A percentile compares a stretch with the other conserved stretches of the same genome.
phyloP scores from a whole-genome alignment of 2,888 invertebrate species.

The Gisinianus flammeolus region DNA sequence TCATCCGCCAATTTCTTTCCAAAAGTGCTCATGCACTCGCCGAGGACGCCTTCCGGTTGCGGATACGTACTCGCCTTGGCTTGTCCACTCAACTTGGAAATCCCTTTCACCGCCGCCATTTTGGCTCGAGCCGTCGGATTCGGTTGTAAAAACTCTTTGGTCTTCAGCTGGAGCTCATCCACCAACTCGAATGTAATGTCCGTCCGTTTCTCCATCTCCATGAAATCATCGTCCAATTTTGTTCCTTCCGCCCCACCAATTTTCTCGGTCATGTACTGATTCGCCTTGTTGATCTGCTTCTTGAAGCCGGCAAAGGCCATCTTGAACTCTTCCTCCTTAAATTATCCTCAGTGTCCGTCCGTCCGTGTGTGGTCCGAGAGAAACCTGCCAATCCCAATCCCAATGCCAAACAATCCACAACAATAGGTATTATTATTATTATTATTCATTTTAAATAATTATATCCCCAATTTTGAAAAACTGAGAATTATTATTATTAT shows the following conservation, averaged over 20 bases:
- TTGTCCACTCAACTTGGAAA: conserved; percentile 95
- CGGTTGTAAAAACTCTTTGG: conserved; percentile 96
- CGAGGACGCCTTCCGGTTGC: conserved; percentile 96
- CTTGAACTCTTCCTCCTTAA: not conserved
- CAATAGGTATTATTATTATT: no score
- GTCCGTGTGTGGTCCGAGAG: conserved; percentile 11
- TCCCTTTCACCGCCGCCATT: conserved; percentile 93
- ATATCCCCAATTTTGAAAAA: no score
- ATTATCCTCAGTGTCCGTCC: not conserved
- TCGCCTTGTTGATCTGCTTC: conserved; percentile 99
- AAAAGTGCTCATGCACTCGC: conserved; percentile 94
- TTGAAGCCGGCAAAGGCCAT: conserved; percentile 99
- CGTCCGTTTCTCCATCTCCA: conserved; percentile 99
- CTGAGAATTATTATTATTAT: no score
- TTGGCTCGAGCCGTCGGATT: conserved; percentile 97
- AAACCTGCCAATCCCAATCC: no score
- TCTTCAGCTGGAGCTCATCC: conserved; percentile 81
- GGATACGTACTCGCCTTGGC: conserved; percentile 95
- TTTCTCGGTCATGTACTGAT: conserved; percentile 99
- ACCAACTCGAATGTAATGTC: conserved; percentile 97
- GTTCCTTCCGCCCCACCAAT: conserved; percentile 99
- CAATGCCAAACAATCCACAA: no score
- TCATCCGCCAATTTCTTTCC: conserved; percentile 91
- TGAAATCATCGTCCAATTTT: conserved; percentile 96
- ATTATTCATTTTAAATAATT: no score